These are phyloP conservation scores for Isotomurus palustris DNA, from an alignment of 2,888 invertebrate species.

Conservation along the genomic window DNA sequence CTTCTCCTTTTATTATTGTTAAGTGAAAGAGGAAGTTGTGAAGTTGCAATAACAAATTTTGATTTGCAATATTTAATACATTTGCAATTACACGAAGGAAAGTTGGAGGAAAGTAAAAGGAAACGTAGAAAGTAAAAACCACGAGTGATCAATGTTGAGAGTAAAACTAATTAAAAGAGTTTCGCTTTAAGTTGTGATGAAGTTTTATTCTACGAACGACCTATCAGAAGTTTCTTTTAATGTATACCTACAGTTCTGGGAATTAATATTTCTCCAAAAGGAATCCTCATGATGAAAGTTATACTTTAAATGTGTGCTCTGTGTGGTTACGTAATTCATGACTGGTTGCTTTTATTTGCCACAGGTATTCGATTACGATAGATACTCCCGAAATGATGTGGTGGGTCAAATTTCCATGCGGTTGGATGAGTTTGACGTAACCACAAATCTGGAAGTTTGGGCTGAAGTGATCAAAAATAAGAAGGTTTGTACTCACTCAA, in stretches of 20 bases:
- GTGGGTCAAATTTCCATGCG: conserved; percentile 78
- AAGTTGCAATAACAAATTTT: too few relatives aligned
- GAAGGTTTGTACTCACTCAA: too few relatives aligned
- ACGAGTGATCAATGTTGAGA: not conserved
- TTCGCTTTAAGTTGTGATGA: too few relatives aligned
- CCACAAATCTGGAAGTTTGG: conserved; percentile 76
- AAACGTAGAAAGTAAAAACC: not conserved
- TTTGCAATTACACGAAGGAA: not conserved
- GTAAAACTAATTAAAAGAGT: not conserved
- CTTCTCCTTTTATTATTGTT: too few relatives aligned
- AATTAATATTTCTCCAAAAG: too few relatives aligned
- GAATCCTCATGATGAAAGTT: not conserved
- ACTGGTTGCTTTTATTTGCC: not conserved
- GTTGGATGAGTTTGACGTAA: conserved; percentile 72
- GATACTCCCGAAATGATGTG: conserved; percentile 81
- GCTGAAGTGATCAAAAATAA: conserved; percentile 77
- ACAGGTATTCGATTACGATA: conserved; percentile 59
- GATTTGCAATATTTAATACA: not conserved
- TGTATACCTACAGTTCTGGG: too few relatives aligned
- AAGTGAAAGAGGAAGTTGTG: too few relatives aligned
- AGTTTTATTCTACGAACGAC: too few relatives aligned
- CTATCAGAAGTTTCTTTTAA: too few relatives aligned
- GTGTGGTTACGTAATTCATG: not conserved
- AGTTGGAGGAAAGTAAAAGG: not conserved
- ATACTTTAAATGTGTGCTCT: not conserved